Conservation (phyloP, 2,888 invertebrate species). For the Drosophila nr. medialis region DNA sequence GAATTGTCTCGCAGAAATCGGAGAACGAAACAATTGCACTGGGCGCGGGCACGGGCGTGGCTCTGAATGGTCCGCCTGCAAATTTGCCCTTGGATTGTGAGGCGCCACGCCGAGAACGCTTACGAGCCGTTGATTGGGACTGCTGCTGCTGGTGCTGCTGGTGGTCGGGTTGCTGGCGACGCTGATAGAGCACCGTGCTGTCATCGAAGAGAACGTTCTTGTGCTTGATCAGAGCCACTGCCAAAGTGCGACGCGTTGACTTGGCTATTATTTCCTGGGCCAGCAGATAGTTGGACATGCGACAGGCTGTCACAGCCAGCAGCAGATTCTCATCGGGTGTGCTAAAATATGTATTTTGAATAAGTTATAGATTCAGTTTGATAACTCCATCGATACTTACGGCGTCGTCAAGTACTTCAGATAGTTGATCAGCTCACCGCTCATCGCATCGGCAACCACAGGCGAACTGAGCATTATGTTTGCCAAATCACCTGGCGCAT, state of each 20-base stretch:
- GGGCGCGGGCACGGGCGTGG: conserved; percentile 47
- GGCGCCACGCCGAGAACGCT: conserved; percentile 36
- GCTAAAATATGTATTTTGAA: conserved; percentile 22
- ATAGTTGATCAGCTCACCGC: conserved; percentile 81
- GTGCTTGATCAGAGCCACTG: conserved; percentile 78
- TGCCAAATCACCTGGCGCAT: conserved; percentile 81
- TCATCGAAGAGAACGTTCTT: conserved; percentile 84
- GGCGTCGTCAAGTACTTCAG: conserved; percentile 72
- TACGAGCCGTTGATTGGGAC: conserved; percentile 14
- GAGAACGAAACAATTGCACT: conserved; percentile 81
- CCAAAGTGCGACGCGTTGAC: conserved; percentile 76
- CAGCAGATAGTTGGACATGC: conserved; percentile 82
- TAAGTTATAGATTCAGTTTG: background rate
- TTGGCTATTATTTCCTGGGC: conserved; percentile 77
- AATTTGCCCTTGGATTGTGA: conserved; percentile 33
- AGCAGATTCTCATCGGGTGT: conserved; percentile 79
- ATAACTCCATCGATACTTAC: conserved; percentile 61
- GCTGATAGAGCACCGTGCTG: conserved; percentile 74
- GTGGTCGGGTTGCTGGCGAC: conserved; percentile 55
- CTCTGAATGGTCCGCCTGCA: conserved; percentile 1
- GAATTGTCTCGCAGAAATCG: conserved; percentile 83
- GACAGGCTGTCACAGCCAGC: conserved; percentile 82
- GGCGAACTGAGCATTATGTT: conserved; percentile 82
- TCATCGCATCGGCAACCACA: conserved; percentile 82
- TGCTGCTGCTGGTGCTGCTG: conserved; percentile 15